Base-by-base conservation (phyloP, 2,888 invertebrate species). In the Eudasyphora cyanicolor region DNA sequence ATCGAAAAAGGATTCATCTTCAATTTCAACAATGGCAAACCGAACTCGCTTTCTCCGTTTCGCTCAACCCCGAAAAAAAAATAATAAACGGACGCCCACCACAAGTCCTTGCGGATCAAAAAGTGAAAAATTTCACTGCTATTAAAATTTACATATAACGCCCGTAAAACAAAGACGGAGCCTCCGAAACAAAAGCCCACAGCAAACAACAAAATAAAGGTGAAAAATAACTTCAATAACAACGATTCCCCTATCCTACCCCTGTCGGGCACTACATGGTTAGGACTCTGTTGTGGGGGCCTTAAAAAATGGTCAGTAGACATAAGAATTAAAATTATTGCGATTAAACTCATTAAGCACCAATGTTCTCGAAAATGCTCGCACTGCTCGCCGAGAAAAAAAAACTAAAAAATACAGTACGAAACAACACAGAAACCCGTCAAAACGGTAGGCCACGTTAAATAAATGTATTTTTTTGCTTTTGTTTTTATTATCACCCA, bases 1-100 rank as follows among this genome's bases (percentile, higher is more conserved):
- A 80, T 73, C 71, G 35, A 54, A 35, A 71, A 76, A 82, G 74
- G 79, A 75, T 80, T 57, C 70, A 71, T 75, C 75, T 77, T 80
- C 64, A 49, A 49, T 75, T 78, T 75, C 17, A 78, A 67, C 60
- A 64, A 67, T 60, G 60, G 60, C 19, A 60, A 38, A 32, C 35
- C n/a, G 21, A 42, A 35, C 17, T 27, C 27, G 12, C 27, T 19
- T 8, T 2, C 57, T 12, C 24, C 27, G 4, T 57, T 14, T 57
- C 14, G 7, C 14, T 12, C 60, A 10, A 57, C 2, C 27, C 27
- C n/a, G 19, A 49, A n/a, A 49, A 10, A 6, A 17, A 49, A 5
- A 14, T n/a, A n/a, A n/a, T n/a, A n/a, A 32, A 45, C 45, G 1
- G 14, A 14, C 6, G 38, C 38, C 12, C 14, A 14, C 62, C 38